A percentile compares a stretch with the other conserved stretches of the same genome.
Evolutionary conservation across 1,140 invertebrate genomes (phyloP).

Genomic region (Himalopsyche phryganea): DNA sequence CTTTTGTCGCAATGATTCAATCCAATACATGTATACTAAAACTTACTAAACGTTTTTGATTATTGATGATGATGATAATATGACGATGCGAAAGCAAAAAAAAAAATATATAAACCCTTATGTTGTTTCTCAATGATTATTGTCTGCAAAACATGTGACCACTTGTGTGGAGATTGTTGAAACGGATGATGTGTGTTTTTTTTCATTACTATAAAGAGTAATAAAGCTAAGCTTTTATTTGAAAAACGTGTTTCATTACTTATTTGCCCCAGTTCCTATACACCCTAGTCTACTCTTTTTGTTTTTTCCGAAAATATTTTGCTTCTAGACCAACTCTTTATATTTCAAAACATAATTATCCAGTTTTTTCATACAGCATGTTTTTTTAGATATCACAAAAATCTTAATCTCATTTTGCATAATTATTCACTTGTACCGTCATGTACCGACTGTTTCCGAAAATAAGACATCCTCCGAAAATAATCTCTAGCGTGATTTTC

Average conservation of each 20-base stretch:
- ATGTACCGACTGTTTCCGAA: too few species aligned
- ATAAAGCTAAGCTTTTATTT: slow-evolving; percentile 59
- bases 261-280: too few species aligned
- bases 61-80: slow-evolving; percentile 32
- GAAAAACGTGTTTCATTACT: slow-evolving; percentile 46
- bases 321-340: too few species aligned
- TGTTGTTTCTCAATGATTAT: slow-evolving; percentile 33
- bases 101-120: slow-evolving; percentile 27
- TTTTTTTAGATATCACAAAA: too few species aligned
- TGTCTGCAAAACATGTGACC: slow-evolving; percentile 31
- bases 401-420: too few species aligned
- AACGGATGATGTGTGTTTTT: slow-evolving; percentile 54
- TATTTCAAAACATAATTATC: too few species aligned
- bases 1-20: slow-evolving; percentile 34
- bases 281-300: too few species aligned
- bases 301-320: too few species aligned
- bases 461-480: too few species aligned
- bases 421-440: too few species aligned
- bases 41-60: slow-evolving; percentile 30
- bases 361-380: too few species aligned
- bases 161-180: slow-evolving; percentile 42
- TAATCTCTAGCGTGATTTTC: too few species aligned
- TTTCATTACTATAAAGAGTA: slow-evolving; percentile 55
- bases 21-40: slow-evolving; percentile 34
- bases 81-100: slow-evolving; percentile 31